Base-by-base conservation (phyloP, 2,888 invertebrate species). In the Phoronis australis region DNA sequence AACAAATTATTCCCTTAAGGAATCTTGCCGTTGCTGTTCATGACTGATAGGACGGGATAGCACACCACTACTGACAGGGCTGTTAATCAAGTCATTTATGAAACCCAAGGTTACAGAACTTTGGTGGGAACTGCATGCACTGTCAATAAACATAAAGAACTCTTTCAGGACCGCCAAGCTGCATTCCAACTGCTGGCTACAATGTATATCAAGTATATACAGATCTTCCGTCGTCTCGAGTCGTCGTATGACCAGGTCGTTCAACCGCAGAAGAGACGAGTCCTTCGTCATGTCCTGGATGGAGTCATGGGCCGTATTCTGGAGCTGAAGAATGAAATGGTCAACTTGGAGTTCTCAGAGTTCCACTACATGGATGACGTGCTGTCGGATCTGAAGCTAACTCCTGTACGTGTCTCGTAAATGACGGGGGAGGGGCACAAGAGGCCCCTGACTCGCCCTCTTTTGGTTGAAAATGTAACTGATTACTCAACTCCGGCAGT, bases 221-320 rank as follows among this genome's bases (percentile, higher is more conserved):
- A 86, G 23, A 81, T 88, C 0, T 82, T 87, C 22, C 84, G 87
- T 57, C 83, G 83, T 61, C 73, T 94, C 27, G 87, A 90, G 64
- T 80, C 84, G 48, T 87, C 90, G 52, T 90, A 93, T 64, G 94
- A 95, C 66, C 93, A 93, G 79, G 82, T 92, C 63, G 80, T 93
- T 37, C 95, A 95, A 73, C 94, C 95, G 0, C 95, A 96, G 73
- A 95, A 95, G 73, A 81, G 92, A 26, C 73, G 86, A 43, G 80
- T 94, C n/a, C 82, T 94, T 1, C 82, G 83, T 22, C 71, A 74
- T 51, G 71, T 77, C 15, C 61, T 77, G 22, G 77, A 77, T 59
- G 77, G 73, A 3, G 84, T 85, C 38, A 80, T 93, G 48, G 93
- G 93, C 1, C 82, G 94, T 52, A 80, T 93, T 38, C 78, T 94